Percentiles rank a stretch among this genome's conserved stretches.
phyloP scores from a whole-genome alignment of 2,113 vertebrate genomes.

The Anseranas semipalmata region DNA sequence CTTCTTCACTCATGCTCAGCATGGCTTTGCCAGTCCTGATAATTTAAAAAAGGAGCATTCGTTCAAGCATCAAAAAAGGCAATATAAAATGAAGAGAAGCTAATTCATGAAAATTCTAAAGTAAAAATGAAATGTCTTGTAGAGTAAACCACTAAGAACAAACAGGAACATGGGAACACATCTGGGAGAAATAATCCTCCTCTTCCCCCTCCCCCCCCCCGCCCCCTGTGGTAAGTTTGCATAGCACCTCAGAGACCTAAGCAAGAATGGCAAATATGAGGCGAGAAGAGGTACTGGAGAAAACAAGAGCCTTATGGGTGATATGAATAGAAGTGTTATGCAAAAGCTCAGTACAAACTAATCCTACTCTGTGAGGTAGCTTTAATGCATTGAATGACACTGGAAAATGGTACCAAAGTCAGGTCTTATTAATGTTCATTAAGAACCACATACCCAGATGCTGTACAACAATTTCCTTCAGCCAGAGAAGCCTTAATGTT shows the following conservation, averaged over 20 bases:
- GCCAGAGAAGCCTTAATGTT: background rate
- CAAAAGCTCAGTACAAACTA: background rate
- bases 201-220: background rate
- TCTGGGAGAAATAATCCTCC: background rate
- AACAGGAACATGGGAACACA: background rate
- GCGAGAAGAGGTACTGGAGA: background rate
- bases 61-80: background rate
- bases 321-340: background rate
- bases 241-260: accelerated
- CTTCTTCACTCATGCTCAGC: background rate
- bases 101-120: background rate
- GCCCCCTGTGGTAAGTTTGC: background rate
- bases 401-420: background rate
- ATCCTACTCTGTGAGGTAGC: background rate
- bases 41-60: background rate
- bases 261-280: background rate
- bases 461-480: background rate
- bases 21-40: background rate
- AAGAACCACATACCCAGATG: background rate
- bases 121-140: background rate
- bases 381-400: background rate
- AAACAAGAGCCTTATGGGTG: accelerated
- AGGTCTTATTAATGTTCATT: background rate
- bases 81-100: background rate
- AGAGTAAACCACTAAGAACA: background rate